Base-by-base conservation (phyloP, 2,888 invertebrate species). In the Andrena bucephala region DNA sequence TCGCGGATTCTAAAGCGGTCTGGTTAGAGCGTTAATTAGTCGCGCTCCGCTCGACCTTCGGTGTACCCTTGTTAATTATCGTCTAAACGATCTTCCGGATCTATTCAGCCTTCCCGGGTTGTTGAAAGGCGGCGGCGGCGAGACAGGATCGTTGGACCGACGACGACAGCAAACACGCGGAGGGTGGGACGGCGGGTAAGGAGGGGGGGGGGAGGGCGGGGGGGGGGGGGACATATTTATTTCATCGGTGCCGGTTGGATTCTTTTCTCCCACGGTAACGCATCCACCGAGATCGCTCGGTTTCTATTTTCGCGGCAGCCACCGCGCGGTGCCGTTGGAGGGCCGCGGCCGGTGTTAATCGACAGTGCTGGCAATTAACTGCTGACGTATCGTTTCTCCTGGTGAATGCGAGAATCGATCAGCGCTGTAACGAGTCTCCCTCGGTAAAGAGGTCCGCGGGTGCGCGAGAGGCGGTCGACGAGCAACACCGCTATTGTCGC, bases 21-120 rank as follows among this genome's bases (percentile, higher is more conserved):
- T n/a, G 59, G 52, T 73, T 73, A 76, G 13, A 57, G 63, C 73
- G 77, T 84, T 84, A 84, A 84, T 84, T 84, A 80, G 84, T 84
- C 83, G 78, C 71, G 72, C 66, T 84, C 57, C 13, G 42, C 50
- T 73, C 79, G 79, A 76, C 72, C 84, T 84, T 76, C 68, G 54
- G 52, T 69, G 69, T 73, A 80, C 68, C 42, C 69, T 63, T 54
- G 79, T 79, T 84, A 84, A 84, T 80, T 79, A 84, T 76, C 84
- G 68, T 76, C 52, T 27, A 74, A 71, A 74, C 67, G 82, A 81
- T 82, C 82, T 75, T 71, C 75, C 66, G 71, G 60, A 71, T 67
- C 71, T 57, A 82, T 81, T 81, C 75, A 75, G 29, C 70, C 67
- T 75, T 81, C 67, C 20, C n/a, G 29, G n/a, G 8, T 63, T 42